Base-by-base conservation (phyloP, 1,140 invertebrate genomes). In the Cydia fagiglandana region DNA sequence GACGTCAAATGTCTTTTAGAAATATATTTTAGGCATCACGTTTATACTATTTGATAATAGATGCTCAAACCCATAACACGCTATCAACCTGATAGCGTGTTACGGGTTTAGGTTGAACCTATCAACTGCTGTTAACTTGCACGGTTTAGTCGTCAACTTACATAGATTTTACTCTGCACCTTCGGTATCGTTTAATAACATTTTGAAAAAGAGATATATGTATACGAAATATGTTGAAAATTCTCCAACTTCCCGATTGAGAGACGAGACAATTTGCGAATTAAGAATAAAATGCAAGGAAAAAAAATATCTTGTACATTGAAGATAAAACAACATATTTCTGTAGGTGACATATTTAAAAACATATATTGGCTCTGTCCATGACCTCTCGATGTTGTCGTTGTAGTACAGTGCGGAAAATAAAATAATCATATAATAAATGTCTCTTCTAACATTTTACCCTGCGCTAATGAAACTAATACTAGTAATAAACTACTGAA, bases 401-500 rank as follows among this genome's bases (percentile, higher is more conserved):
- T 38, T n/a, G 30, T 4, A 4, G 30, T n/a, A 24, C 6, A 68
- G 15, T 68, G 30, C 34, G 64, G 30, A n/a, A n/a, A 15, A 15
- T 15, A 15, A 45, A 12, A 34, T 66, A 4, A 38, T 38, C 6
- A 38, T 38, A 7, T 38, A 38, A 6, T 38, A 38, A 4, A 38
- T 66, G 50, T 53, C 50, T 53, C 50, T 53, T 24, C 13, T 50
- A 53, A 53, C 15, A 53, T 53, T 53, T 53, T n/a, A 53, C 66
- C 17, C n/a, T 38, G 34, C 66, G 5, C n/a, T 2, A 41, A 9
- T 70, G 66, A 70, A 34, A 70, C 30, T 70, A 70, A 70, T 70
- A 70, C 45, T n/a, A 70, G n/a, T 70, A 70, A 70, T 70, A 70
- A 70, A 70, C 34, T 70, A 38, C 30, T 30, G 15, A 38, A 70